Percentiles rank a stretch among this genome's conserved stretches.
Evolutionary conservation across 2,113 vertebrate species (phyloP).

Genomic region (Prietella phreatophila): DNA sequence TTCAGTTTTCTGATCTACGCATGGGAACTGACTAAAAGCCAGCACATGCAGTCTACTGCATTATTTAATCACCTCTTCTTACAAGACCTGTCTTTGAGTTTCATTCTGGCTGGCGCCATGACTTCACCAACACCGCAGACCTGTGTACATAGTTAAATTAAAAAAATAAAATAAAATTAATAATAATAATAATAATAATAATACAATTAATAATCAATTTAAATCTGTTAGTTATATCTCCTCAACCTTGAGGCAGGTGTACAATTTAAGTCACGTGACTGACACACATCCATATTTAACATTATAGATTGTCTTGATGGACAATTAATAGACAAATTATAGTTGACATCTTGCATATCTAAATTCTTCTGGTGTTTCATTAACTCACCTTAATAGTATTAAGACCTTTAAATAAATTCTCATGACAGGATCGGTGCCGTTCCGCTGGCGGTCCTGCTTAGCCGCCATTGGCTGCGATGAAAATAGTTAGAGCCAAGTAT

Average conservation of each 20-base stretch:
- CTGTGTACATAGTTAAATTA: not conserved
- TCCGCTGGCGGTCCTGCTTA: too few relatives aligned
- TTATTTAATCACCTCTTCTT: not conserved
- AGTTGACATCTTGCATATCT: not conserved
- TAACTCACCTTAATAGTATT: not conserved
- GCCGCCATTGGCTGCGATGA: not conserved
- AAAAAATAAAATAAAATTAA: not conserved
- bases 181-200: too few relatives aligned
- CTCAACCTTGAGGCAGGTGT: not conserved
- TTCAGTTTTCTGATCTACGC: not conserved
- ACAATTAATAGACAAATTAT: not conserved
- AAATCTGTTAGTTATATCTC: not conserved
- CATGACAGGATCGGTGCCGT: not conserved
- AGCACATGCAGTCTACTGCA: not conserved
- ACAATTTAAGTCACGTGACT: not conserved
- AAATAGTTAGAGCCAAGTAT: not conserved
- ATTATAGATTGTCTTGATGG: not conserved
- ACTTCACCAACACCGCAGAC: not conserved
- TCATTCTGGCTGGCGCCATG: not conserved
- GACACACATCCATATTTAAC: not conserved
- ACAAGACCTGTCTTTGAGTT: slow-evolving; percentile 5
- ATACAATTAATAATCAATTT: too few relatives aligned
- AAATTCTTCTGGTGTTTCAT: not conserved
- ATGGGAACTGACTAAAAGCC: not conserved
- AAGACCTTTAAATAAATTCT: not conserved